Evolutionary conservation across 2,797 vertebrate species (phyloP), one percentile per base, ranked within the genome.

Genomic region (Limosa lapponica): DNA sequence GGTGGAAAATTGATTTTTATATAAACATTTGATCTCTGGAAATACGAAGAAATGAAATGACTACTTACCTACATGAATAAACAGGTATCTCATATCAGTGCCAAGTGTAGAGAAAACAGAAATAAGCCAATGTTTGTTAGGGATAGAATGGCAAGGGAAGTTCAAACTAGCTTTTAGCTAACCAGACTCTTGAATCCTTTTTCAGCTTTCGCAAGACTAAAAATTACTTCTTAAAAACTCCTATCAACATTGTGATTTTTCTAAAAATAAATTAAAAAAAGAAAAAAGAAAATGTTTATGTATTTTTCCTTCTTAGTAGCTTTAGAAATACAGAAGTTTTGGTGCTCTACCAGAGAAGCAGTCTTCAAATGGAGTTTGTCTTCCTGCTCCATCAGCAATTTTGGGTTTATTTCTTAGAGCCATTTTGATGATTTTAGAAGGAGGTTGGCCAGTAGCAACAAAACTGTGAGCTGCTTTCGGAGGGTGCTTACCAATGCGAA

Each of bases 171-270:
- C 44, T 92, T 92, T 89, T 67, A 71, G 17, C 54, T 96, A 87
- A 95, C 57, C 54, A 48, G 27, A 66, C 52, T 92, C 36, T 57
- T 78, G 32, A 85, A 64, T 71, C 8, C 6, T 87, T 72, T 67
- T 94, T 93, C 85, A 81, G 52, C 67, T 93, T 89, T 89, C 89
- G 81, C 87, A 93, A 92, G 19, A 37, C 54, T 92, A 67, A 89
- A 82, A 93, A 65, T 82, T 84, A 77, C 85, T 82, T 91, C 73
- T 2, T 89, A 78, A 91, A 90, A 65, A 23, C n/a, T 90, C 41
- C 22, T 96, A n/a, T 61, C 39, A 70, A 84, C 28, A 46, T 90
- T 89, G 81, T 71, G 67, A 55, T 92, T 96, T 96, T 96, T 97
- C 87, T 93, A 94, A 69, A 95, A 97, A 96, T 92, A 96, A 96